Evolutionary conservation across 2,113 vertebrate species (phyloP).

Genomic region (Megaceryle maxima): DNA sequence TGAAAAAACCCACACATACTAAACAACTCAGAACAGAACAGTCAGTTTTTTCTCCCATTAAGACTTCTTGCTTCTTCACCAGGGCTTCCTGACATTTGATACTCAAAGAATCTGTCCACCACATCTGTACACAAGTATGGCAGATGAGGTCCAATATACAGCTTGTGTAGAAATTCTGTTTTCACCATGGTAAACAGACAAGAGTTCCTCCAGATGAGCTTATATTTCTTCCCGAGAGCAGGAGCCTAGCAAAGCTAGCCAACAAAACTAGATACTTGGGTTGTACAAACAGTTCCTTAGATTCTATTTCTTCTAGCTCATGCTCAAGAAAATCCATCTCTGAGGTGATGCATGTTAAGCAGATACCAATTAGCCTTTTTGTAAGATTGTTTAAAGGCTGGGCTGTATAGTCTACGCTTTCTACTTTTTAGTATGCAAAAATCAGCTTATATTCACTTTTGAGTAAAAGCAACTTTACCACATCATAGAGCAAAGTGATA

Average conservation of each 20-base stretch:
- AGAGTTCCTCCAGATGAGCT: conserved; percentile 8
- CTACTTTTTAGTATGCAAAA: neutral
- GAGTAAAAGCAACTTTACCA: neutral
- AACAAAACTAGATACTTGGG: conserved; percentile 4
- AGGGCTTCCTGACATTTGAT: neutral
- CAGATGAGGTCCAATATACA: neutral
- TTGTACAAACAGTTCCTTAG: neutral
- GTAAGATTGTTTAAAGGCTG: neutral
- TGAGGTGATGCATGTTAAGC: neutral
- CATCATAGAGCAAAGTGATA: neutral
- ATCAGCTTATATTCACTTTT: neutral
- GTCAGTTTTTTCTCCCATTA: neutral
- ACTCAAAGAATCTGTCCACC: neutral
- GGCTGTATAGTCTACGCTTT: neutral
- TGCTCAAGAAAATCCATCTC: neutral
- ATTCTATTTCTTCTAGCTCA: neutral
- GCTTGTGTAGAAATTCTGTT: neutral
- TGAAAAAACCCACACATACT: neutral
- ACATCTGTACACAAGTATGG: neutral
- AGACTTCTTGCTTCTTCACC: neutral
- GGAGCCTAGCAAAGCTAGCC: neutral
- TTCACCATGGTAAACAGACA: neutral
- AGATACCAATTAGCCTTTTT: neutral
- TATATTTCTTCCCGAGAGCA: neutral
- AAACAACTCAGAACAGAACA: neutral